phyloP scores from a whole-genome alignment of 2,797 vertebrate species.

The Enteromius fasciolatus region DNA sequence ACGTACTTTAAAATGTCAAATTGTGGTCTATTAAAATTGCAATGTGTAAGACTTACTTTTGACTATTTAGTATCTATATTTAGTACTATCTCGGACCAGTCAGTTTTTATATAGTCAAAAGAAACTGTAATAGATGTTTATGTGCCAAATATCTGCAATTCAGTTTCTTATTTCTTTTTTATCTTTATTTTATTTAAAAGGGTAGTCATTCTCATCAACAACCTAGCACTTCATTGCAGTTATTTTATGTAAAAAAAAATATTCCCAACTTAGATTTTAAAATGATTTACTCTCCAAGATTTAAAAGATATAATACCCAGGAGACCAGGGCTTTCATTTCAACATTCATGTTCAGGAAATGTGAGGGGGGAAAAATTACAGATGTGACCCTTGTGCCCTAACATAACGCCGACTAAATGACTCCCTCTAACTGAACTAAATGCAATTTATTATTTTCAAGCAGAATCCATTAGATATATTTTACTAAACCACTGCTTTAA shows the following conservation, averaged over 20 bases:
- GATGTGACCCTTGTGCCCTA: background rate
- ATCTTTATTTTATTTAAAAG: background rate
- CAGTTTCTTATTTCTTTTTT: background rate
- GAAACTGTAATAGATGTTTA: background rate
- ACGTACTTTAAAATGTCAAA: background rate
- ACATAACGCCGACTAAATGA: background rate
- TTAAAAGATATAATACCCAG: background rate
- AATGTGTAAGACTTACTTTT: background rate
- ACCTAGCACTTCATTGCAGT: background rate
- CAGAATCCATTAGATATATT: conserved; percentile 33
- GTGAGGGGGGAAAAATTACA: background rate
- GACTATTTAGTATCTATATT: background rate
- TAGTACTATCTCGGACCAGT: background rate
- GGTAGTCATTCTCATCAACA: background rate
- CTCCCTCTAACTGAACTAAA: conserved; percentile 19
- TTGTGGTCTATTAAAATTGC: background rate
- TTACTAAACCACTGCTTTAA: conserved; percentile 25
- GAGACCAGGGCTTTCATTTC: conserved; percentile 12
- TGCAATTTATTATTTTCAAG: conserved; percentile 17
- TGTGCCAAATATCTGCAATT: background rate
- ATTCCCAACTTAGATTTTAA: background rate
- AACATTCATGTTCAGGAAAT: background rate
- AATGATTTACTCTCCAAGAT: background rate
- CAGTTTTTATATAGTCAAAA: too few relatives aligned
- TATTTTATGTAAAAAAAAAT: background rate